These are phyloP conservation scores for Ladona fulva DNA, from an alignment of 1,140 invertebrate genomes.

Conservation along the genomic window DNA sequence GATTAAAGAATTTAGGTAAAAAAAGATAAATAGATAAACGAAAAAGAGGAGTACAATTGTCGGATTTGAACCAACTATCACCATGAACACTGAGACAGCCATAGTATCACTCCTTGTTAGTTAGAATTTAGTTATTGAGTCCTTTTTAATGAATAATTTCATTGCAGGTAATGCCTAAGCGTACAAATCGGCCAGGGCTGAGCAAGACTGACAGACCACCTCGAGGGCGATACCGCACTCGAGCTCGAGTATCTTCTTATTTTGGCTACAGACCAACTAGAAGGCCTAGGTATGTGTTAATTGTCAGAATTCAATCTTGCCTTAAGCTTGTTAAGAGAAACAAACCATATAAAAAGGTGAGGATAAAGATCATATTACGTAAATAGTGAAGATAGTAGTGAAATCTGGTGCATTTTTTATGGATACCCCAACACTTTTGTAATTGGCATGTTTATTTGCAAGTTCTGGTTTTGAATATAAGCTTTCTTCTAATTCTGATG, in stretches of 20 bases:
- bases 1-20: no score
- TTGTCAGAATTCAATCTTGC: not conserved
- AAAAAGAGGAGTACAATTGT: no score
- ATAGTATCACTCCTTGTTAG: no score
- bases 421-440: not conserved
- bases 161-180: constrained; percentile 82
- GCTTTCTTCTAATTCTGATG: no score
- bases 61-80: no score
- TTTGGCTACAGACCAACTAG: not conserved
- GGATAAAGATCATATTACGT: not conserved
- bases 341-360: not conserved
- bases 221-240: constrained; percentile 31
- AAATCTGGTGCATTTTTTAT: not conserved
- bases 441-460: not conserved
- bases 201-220: constrained; percentile 88
- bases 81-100: no score
- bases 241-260: not conserved
- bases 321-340: not conserved
- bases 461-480: not conserved
- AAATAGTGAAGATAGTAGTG: not conserved
- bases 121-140: no score
- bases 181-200: constrained; percentile 95
- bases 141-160: no score
- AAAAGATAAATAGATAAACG: no score
- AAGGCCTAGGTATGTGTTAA: not conserved